Conservation (phyloP, 2,797 vertebrate species). For the Mormyrus hasselquistii region DNA sequence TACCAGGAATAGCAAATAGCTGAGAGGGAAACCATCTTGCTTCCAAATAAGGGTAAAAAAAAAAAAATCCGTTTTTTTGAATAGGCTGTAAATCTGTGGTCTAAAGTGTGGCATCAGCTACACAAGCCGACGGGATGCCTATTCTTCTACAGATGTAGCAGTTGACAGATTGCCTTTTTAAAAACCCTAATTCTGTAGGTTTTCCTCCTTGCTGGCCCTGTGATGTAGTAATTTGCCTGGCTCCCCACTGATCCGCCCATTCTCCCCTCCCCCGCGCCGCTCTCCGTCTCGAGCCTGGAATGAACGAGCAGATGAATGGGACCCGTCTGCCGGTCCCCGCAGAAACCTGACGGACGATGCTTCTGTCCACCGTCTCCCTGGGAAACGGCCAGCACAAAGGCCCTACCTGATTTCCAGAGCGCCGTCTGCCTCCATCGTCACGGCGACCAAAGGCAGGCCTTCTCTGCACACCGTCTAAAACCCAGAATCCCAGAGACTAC, state of each 20-base stretch:
- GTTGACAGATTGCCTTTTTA: not conserved
- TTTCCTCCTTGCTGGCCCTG: not conserved
- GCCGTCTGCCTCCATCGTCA: not conserved
- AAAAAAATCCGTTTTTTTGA: not conserved
- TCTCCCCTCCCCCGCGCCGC: not conserved
- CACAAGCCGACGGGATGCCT: not conserved
- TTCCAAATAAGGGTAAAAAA: slow-evolving; percentile 6
- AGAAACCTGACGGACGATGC: not conserved
- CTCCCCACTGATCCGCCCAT: slow-evolving; percentile 39
- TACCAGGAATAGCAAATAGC: not conserved
- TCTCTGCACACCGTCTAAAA: not conserved
- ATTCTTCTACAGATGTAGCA: not conserved
- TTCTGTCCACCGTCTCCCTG: not conserved
- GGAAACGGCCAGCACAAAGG: not conserved
- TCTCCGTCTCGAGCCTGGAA: not conserved
- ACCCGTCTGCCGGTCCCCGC: not conserved
- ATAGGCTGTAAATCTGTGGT: not conserved
- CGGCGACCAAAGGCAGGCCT: not conserved
- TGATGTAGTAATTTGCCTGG: slow-evolving; percentile 42
- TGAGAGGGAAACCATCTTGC: not conserved
- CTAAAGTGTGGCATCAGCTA: not conserved
- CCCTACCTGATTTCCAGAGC: not conserved
- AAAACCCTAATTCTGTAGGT: not conserved
- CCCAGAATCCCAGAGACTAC: not conserved
- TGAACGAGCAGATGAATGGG: not conserved